Evolutionary conservation across 2,113 vertebrate species (phyloP).

Genomic region (Hippocampus guttulatus): DNA sequence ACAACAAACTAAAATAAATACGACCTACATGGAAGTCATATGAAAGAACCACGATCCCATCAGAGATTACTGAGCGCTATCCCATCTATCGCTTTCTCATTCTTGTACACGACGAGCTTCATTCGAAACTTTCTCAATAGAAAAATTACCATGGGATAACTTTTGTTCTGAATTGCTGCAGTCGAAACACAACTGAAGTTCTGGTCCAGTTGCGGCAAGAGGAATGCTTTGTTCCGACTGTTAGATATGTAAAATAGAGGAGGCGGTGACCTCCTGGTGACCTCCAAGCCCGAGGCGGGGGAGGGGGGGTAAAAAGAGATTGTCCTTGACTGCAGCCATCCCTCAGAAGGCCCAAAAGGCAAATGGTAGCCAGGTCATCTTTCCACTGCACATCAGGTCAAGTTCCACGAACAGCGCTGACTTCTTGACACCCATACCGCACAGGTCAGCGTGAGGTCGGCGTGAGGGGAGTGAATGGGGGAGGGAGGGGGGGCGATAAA

Average conservation of each 20-base stretch:
- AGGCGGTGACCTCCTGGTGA: constrained; percentile 28
- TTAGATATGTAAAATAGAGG: constrained; percentile 14
- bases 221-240: constrained; percentile 17
- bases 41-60: too few relatives aligned
- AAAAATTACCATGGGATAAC: background rate
- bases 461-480: constrained; percentile 30
- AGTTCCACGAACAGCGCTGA: constrained; percentile 52
- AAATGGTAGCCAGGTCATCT: constrained; percentile 53
- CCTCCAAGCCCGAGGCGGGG: constrained; percentile 27
- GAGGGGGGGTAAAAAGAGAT: constrained; percentile 25
- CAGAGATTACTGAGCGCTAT: too few relatives aligned
- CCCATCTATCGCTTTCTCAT: too few relatives aligned
- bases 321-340: constrained; percentile 44
- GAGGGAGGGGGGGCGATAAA: constrained; percentile 53
- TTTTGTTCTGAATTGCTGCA: background rate
- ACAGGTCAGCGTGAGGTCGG: constrained; percentile 55
- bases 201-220: constrained; percentile 27
- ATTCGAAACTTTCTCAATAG: background rate
- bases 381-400: constrained; percentile 58
- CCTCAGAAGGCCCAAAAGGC: constrained; percentile 46
- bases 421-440: constrained; percentile 59
- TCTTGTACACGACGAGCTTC: background rate
- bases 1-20: too few relatives aligned
- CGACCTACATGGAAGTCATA: too few relatives aligned
- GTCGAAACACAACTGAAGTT: constrained; percentile 13